Evolutionary conservation across 1,140 invertebrate species (phyloP).

Genomic region (Drosophila equinoxialis): DNA sequence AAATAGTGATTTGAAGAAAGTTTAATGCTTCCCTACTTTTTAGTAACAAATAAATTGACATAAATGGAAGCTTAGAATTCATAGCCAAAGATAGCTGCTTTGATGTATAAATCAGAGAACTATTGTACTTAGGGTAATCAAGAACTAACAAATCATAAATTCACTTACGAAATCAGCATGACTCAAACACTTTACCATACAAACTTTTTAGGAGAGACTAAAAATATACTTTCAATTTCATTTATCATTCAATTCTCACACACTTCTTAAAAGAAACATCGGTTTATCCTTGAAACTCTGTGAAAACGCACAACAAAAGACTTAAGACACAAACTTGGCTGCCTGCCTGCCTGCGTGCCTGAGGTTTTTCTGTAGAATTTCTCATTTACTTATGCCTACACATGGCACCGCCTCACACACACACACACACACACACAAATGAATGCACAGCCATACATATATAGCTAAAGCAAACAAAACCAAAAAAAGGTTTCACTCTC

Average conservation of each 20-base stretch:
- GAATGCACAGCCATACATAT: conserved; percentile 17
- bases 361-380: conserved; percentile 64
- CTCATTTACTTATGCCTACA: conserved; percentile 35
- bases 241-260: conserved; percentile 42
- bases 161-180: too few species aligned
- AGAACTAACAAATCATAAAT: too few species aligned
- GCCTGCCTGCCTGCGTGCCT: conserved; percentile 29
- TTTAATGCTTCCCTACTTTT: too few species aligned
- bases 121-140: too few species aligned
- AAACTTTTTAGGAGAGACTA: neutral
- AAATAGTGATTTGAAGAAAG: too few species aligned
- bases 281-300: conserved; percentile 65
- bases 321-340: conserved; percentile 53
- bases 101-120: too few species aligned
- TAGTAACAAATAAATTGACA: too few species aligned
- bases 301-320: conserved; percentile 53
- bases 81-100: too few species aligned
- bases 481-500: conserved; percentile 23
- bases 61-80: too few species aligned
- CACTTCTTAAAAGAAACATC: conserved; percentile 33
- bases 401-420: conserved; percentile 17
- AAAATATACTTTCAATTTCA: conserved; percentile 36
- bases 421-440: conserved; percentile 24
- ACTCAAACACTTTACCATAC: neutral
- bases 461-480: conserved; percentile 20